phyloP scores from a whole-genome alignment of 2,888 invertebrate species.

The Thymelicus acteon region DNA sequence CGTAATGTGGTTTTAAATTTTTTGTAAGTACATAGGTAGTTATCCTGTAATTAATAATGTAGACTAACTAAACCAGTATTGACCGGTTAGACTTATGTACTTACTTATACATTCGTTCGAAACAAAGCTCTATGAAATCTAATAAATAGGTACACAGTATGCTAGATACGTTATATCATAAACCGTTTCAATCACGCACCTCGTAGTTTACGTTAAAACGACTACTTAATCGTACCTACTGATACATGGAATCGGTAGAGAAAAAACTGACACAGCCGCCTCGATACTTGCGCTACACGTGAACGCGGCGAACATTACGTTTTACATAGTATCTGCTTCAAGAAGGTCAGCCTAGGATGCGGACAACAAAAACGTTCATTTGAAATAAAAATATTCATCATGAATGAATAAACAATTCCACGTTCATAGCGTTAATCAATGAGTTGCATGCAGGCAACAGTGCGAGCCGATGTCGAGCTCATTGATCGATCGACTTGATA shows the following conservation, averaged over 20 bases:
- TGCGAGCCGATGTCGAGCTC: constrained; percentile 78
- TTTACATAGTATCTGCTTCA: constrained; percentile 45
- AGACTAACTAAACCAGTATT: not conserved
- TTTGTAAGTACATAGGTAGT: too few species aligned
- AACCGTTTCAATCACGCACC: not conserved
- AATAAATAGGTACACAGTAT: not conserved
- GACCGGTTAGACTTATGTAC: not conserved
- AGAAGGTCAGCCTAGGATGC: constrained; percentile 55
- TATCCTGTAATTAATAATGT: too few species aligned
- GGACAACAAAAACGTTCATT: constrained; percentile 66
- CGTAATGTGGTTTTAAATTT: too few species aligned
- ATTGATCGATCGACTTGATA: constrained; percentile 83
- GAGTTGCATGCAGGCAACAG: constrained; percentile 82
- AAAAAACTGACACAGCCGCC: constrained; percentile 34
- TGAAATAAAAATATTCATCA: constrained; percentile 78
- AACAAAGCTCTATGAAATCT: not conserved
- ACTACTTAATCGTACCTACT: not conserved
- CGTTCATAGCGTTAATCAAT: constrained; percentile 84
- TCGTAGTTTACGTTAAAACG: not conserved
- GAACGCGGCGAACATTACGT: constrained; percentile 20
- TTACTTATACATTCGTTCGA: not conserved
- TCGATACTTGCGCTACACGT: constrained; percentile 12
- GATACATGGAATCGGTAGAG: constrained; percentile 30
- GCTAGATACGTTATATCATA: not conserved
- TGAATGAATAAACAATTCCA: constrained; percentile 84